Percentiles rank a stretch among this genome's conserved stretches.
Conservation (phyloP, 2,113 vertebrate genomes). For the Notiomystis cincta region DNA sequence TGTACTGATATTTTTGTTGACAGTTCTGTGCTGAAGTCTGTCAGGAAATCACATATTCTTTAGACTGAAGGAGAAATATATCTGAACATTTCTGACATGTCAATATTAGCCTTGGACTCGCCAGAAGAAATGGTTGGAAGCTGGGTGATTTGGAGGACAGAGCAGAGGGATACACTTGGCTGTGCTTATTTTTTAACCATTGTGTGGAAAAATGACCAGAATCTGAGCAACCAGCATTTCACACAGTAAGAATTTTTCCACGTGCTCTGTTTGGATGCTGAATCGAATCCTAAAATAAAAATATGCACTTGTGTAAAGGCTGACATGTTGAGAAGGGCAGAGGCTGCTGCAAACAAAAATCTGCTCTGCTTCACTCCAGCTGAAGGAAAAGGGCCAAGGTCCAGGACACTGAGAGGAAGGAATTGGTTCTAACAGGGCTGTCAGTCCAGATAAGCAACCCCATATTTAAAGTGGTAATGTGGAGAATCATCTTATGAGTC, state of each 20-base stretch:
- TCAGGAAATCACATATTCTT: not conserved
- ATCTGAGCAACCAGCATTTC: not conserved
- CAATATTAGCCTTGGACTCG: not conserved
- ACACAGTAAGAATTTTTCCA: not conserved
- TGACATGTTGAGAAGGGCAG: not conserved
- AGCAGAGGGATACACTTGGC: not conserved
- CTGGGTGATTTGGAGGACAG: not conserved
- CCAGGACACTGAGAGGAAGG: not conserved
- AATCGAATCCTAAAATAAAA: not conserved
- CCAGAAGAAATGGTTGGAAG: not conserved
- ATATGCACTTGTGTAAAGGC: not conserved
- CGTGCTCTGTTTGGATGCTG: not conserved
- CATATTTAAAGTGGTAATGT: slow-evolving; percentile 48
- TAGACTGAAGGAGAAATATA: not conserved
- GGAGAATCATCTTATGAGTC: slow-evolving; percentile 17
- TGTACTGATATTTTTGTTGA: slow-evolving; percentile 54
- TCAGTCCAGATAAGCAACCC: slow-evolving; percentile 46
- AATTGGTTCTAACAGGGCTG: slow-evolving; percentile 47
- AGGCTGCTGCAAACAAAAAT: not conserved
- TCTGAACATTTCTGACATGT: slow-evolving; percentile 21
- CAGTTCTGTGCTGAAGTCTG: slow-evolving; percentile 12
- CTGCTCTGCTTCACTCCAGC: not conserved
- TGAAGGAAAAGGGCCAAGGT: not conserved
- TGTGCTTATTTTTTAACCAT: not conserved
- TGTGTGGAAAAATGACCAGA: not conserved